Evolutionary conservation across 1,140 invertebrate genomes (phyloP).

Genomic region (Pogonus chalceus): DNA sequence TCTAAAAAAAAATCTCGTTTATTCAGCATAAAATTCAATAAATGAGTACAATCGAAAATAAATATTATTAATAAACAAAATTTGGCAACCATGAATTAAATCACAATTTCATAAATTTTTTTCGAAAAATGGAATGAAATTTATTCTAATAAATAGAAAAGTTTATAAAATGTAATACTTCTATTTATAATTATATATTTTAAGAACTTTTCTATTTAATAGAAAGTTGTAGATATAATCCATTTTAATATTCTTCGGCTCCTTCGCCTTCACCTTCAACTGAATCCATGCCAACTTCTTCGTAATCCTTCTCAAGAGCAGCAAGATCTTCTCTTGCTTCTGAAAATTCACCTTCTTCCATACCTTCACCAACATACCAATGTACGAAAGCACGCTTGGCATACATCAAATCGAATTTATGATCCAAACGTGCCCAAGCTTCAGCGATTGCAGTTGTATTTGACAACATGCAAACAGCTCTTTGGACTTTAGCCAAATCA

Average conservation of each 20-base stretch:
- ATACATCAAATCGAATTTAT: constrained; percentile 77
- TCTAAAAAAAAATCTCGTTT: too few species aligned
- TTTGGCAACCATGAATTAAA: too few species aligned
- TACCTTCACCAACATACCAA: constrained; percentile 65
- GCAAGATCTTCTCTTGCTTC: constrained; percentile 68
- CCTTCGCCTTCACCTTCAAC: constrained; percentile 19
- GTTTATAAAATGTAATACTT: too few species aligned
- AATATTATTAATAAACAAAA: too few species aligned
- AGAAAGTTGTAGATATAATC: too few species aligned
- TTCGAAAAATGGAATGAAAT: too few species aligned
- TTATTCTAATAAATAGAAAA: too few species aligned
- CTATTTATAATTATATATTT: too few species aligned
- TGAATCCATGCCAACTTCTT: constrained; percentile 35
- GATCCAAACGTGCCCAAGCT: constrained; percentile 59
- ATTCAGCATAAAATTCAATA: too few species aligned
- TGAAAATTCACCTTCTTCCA: constrained; percentile 70
- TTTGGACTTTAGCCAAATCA: constrained; percentile 53
- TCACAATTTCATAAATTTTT: too few species aligned
- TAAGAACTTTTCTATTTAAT: too few species aligned
- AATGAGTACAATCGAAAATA: too few species aligned
- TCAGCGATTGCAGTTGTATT: constrained; percentile 72
- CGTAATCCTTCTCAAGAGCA: constrained; percentile 57
- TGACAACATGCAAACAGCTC: constrained; percentile 67
- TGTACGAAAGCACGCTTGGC: constrained; percentile 69
- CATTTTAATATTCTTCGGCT: constrained; percentile 24